Percentiles rank a stretch among this genome's conserved stretches.
These are phyloP conservation scores for Sclerurus mexicanus DNA, from an alignment of 2,113 vertebrate species.

Conservation along the genomic window DNA sequence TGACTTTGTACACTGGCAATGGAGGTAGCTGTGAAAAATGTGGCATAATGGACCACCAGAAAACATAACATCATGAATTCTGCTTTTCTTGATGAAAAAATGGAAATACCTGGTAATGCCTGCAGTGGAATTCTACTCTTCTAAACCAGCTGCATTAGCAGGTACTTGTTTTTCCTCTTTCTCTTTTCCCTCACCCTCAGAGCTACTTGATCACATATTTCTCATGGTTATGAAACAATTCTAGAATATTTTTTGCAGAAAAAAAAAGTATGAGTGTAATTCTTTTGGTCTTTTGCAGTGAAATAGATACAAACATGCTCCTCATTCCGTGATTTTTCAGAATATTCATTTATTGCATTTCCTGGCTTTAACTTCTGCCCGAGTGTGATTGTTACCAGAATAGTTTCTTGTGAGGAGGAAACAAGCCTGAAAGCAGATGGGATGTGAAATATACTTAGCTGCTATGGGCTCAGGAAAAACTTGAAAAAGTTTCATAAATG, in stretches of 20 bases:
- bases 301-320: background rate
- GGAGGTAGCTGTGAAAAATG: background rate
- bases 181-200: background rate
- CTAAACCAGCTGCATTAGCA: background rate
- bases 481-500: background rate
- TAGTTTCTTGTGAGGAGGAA: background rate
- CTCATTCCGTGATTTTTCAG: background rate
- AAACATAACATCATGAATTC: background rate
- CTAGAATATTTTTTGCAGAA: background rate
- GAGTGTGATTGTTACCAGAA: conserved; percentile 17
- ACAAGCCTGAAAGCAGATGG: conserved; percentile 45
- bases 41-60: background rate
- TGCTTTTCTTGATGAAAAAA: background rate
- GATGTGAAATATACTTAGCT: conserved; percentile 17
- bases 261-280: background rate
- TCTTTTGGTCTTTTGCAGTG: background rate
- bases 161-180: background rate
- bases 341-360: conserved; percentile 13
- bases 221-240: conserved; percentile 17
- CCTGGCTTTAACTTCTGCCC: background rate
- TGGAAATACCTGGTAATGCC: background rate
- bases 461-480: background rate
- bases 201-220: background rate
- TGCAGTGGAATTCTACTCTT: background rate
- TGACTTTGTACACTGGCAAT: background rate